phyloP scores from a whole-genome alignment of 1,140 invertebrate genomes.

The Micrasema longulum region DNA sequence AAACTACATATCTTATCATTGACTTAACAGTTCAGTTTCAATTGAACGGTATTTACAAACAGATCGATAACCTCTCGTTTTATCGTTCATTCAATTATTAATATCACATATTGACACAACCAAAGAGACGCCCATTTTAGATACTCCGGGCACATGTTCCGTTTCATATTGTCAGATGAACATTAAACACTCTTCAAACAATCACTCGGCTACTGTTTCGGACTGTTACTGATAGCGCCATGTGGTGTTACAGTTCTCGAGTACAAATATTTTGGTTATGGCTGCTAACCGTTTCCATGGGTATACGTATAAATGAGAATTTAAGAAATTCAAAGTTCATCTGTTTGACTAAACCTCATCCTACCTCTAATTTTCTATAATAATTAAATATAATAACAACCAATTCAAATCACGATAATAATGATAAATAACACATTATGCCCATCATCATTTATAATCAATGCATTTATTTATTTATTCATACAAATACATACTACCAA shows the following conservation, averaged over 20 bases:
- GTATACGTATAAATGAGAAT: no score
- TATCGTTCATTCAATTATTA: constrained; percentile 24
- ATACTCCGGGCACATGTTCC: constrained; percentile 25
- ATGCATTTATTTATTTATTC: no score
- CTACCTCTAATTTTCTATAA: no score
- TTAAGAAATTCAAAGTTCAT: no score
- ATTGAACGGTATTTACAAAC: constrained; percentile 2
- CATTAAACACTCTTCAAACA: constrained; percentile 21
- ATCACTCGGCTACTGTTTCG: constrained; percentile 30
- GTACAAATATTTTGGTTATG: constrained; percentile 15
- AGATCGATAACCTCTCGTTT: constrained; percentile 21
- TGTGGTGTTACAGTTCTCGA: constrained; percentile 13
- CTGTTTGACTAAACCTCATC: no score
- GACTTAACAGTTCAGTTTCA: constrained; percentile 2
- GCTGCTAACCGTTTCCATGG: no score
- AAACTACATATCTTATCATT: neutral
- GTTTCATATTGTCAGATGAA: constrained; percentile 17
- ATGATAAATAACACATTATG: no score
- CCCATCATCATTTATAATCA: no score
- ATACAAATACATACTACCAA: no score
- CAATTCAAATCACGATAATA: no score
- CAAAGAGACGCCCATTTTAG: constrained; percentile 18
- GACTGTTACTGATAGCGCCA: neutral
- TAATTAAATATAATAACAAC: no score
- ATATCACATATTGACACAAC: constrained; percentile 17